phyloP scores from a whole-genome alignment of 2,797 vertebrate genomes.

The Sebastes matsubarae region DNA sequence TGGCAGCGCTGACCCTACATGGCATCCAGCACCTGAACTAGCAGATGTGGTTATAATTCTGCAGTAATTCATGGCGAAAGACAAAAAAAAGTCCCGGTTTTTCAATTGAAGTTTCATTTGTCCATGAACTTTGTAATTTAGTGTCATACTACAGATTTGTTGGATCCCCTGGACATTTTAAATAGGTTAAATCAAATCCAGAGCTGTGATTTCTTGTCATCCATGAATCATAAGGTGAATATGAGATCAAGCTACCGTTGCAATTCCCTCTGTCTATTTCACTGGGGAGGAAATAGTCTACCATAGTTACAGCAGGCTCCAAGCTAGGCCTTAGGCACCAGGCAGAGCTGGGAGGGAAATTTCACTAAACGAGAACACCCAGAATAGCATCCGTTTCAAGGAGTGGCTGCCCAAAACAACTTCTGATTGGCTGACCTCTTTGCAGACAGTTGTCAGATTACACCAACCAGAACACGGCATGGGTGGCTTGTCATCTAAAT shows the following conservation, averaged over 20 bases:
- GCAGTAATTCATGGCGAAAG: neutral
- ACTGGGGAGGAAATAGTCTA: constrained; percentile 44
- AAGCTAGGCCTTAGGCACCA: constrained; percentile 59
- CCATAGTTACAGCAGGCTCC: constrained; percentile 52
- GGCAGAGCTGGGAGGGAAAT: constrained; percentile 54
- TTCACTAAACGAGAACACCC: constrained; percentile 33
- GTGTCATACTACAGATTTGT: neutral
- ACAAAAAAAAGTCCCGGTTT: neutral
- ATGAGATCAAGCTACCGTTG: constrained; percentile 46
- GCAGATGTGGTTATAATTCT: constrained; percentile 7
- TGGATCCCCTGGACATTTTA: constrained; percentile 11
- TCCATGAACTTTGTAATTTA: neutral
- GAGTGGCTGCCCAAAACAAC: constrained; percentile 36
- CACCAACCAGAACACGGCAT: constrained; percentile 12
- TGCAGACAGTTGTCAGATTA: constrained; percentile 21
- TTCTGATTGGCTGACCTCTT: constrained; percentile 50
- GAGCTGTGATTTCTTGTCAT: constrained; percentile 41
- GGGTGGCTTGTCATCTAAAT: constrained; percentile 13
- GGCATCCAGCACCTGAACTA: constrained; percentile 40
- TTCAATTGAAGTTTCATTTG: neutral
- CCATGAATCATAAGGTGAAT: constrained; percentile 49
- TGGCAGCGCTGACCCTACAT: constrained; percentile 52
- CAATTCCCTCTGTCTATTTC: constrained; percentile 41
- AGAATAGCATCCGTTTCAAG: constrained; percentile 51
- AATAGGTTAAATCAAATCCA: constrained; percentile 7